A percentile compares a stretch with the other conserved stretches of the same genome.
These are phyloP conservation scores for Melangyna quadrimaculata DNA, from an alignment of 2,888 invertebrate species.

Conservation along the genomic window DNA sequence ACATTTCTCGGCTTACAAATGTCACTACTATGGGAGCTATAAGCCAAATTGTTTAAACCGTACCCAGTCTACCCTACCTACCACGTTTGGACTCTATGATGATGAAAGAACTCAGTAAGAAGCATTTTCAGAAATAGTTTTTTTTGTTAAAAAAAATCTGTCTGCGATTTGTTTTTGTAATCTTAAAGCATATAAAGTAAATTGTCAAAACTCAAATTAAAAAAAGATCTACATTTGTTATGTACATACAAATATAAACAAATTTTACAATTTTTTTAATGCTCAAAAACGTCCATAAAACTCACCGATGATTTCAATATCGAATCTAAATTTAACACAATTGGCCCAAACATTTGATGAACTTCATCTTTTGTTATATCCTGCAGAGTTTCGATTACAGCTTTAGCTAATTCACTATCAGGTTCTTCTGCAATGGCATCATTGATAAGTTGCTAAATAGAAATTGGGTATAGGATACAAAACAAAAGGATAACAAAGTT, in stretches of 20 bases:
- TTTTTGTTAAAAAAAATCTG: background rate
- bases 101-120: too few relatives aligned
- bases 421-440: conserved; percentile 7
- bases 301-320: conserved; percentile 59
- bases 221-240: background rate
- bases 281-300: background rate
- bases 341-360: conserved; percentile 76
- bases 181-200: background rate
- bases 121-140: too few relatives aligned
- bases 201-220: background rate
- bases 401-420: conserved; percentile 69
- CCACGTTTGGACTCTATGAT: too few relatives aligned
- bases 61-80: too few relatives aligned
- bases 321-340: conserved; percentile 33
- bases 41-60: too few relatives aligned
- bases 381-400: conserved; percentile 75
- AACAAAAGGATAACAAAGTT: background rate
- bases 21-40: too few relatives aligned
- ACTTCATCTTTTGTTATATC: conserved; percentile 76
- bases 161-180: background rate
- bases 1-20: too few relatives aligned
- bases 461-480: background rate
- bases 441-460: conserved; percentile 37
- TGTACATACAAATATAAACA: background rate
- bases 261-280: background rate